phyloP scores from a whole-genome alignment of 2,113 vertebrate species.

The Oreochromis niloticus region DNA sequence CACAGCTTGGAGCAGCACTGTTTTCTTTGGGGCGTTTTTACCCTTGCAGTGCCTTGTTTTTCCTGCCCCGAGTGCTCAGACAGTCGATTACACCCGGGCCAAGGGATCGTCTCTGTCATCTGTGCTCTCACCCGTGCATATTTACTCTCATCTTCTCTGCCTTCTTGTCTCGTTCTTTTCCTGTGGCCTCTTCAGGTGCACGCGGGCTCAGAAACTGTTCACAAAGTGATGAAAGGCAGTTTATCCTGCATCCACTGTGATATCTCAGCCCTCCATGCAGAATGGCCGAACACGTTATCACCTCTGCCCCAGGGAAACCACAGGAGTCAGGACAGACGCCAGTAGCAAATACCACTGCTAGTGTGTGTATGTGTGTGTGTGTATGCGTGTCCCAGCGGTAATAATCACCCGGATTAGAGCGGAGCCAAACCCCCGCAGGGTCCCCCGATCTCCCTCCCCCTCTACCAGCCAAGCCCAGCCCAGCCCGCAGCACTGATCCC shows the following conservation, averaged over 20 bases:
- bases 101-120: not conserved
- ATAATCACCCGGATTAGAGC: conserved; percentile 72
- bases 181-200: conserved; percentile 1
- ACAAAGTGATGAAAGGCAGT: conserved; percentile 42
- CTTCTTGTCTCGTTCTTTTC: not conserved
- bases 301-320: conserved; percentile 53
- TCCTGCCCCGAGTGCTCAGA: conserved; percentile 23
- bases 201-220: conserved; percentile 1
- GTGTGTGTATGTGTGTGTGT: conserved; percentile 28
- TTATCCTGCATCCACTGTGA: conserved; percentile 51
- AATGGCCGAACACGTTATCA: conserved; percentile 48
- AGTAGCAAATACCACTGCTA: conserved; percentile 57
- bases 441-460: not conserved
- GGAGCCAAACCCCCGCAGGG: conserved; percentile 68
- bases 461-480: not conserved
- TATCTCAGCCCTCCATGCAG: conserved; percentile 39
- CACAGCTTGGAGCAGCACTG: conserved; percentile 1
- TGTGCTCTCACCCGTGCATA: not conserved
- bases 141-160: not conserved
- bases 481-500: conserved; percentile 38
- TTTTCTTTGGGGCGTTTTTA: conserved; percentile 45
- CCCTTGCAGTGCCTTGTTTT: conserved; percentile 26
- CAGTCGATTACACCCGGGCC: conserved; percentile 17
- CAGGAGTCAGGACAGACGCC: conserved; percentile 54
- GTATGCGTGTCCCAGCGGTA: conserved; percentile 59